Evolutionary conservation across 2,113 vertebrate genomes (phyloP), one percentile per base, ranked within the genome.

Genomic region (Athene cunicularia): DNA sequence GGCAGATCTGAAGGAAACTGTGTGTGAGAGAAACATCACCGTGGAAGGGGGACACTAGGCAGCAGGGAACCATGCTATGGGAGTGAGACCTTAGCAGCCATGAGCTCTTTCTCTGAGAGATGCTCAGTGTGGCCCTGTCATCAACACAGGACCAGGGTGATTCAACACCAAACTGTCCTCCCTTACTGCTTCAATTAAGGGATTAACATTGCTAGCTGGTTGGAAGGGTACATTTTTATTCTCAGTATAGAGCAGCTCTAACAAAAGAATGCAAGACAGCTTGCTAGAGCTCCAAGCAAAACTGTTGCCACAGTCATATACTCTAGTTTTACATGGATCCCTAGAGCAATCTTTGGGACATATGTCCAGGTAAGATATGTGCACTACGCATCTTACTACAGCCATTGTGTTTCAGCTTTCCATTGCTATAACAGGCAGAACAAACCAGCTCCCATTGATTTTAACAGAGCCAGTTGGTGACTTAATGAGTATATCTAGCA

Each of bases 401-500:
- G 56, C 28, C 80, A 28, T 49, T 68, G 18, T 56, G 45, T 77
- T 56, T 32, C 75, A 79, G 19, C 9, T 75, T 63, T 53, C 86
- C 64, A 0, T 12, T 49, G n/a, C 68, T 75, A 26, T 49, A 63
- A 74, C 33, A 50, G 27, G 18, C 50, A 76, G 56, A 88, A 60
- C 15, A 64, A 87, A 92, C 11, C 50, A 70, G n/a, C 30, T 75
- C 75, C 53, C n/a, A 52, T 4, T 85, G 81, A 77, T 80, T 93
- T 94, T 95, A 80, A 49, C 32, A 58, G 58, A 87, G 33, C 15
- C 80, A 39, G 58, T 53, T 76, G 41, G 59, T 50, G 62, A 80
- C 67, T 74, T 96, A 97, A 91, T 91, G 77, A 91, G 58, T 60
- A 18, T 66, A 76, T 82, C 70, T 85, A 95, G 83, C 53, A 82